These are phyloP conservation scores for Thera obeliscata DNA, from an alignment of 2,888 invertebrate genomes.

Conservation along the genomic window DNA sequence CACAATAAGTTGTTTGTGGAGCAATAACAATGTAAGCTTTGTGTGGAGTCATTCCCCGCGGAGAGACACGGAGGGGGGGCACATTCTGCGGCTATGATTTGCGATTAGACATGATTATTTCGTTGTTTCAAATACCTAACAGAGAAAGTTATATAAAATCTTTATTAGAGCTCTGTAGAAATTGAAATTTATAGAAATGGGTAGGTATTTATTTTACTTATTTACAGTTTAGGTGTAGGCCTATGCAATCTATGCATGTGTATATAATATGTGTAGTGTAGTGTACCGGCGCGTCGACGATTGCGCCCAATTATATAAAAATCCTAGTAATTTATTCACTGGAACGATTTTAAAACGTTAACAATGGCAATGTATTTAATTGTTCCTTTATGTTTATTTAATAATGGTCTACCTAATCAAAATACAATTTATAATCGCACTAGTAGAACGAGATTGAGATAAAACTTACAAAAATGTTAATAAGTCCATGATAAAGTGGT, in stretches of 20 bases:
- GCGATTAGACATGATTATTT: constrained; percentile 27
- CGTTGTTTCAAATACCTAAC: constrained; percentile 4
- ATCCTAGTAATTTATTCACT: constrained; percentile 22
- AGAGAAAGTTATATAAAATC: constrained; percentile 19
- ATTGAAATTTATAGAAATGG: neutral
- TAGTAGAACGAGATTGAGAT: constrained; percentile 42
- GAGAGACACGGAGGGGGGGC: constrained; percentile 11
- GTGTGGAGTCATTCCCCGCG: constrained; percentile 21
- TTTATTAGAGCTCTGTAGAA: constrained; percentile 13
- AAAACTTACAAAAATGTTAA: constrained; percentile 56
- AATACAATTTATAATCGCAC: constrained; percentile 35
- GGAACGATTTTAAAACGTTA: constrained; percentile 30
- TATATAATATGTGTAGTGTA: too few relatives aligned
- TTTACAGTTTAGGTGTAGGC: too few relatives aligned
- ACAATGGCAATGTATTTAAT: constrained; percentile 25
- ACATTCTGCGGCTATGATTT: constrained; percentile 30
- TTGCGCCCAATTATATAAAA: neutral
- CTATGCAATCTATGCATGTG: too few relatives aligned
- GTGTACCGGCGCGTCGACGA: too few relatives aligned
- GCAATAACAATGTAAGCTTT: constrained; percentile 25
- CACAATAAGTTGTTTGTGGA: constrained; percentile 30
- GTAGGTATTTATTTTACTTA: too few relatives aligned
- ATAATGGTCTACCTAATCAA: constrained; percentile 30
- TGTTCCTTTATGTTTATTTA: constrained; percentile 27
- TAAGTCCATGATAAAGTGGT: constrained; percentile 44